Evolutionary conservation across 2,113 vertebrate genomes (phyloP).

Genomic region (Nipponia nippon): DNA sequence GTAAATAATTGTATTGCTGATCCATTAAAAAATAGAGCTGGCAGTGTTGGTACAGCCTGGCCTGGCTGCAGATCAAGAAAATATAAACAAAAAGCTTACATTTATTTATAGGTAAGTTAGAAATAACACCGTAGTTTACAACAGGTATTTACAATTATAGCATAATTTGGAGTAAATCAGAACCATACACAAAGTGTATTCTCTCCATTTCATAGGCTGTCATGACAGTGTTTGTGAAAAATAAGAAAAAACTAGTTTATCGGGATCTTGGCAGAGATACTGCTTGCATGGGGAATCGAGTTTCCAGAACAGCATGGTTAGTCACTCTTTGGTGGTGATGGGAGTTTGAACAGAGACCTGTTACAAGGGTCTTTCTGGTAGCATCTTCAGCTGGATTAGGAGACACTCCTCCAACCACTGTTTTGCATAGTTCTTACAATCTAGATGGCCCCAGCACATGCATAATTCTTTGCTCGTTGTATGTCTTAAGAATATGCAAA

Average conservation of each 20-base stretch:
- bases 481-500: neutral
- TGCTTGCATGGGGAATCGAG: accelerated
- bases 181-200: neutral
- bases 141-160: neutral
- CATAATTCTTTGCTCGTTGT: neutral
- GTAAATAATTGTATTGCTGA: neutral
- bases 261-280: neutral
- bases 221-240: neutral
- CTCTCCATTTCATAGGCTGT: neutral
- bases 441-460: neutral
- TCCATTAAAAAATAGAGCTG: neutral
- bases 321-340: neutral
- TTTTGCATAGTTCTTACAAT: neutral
- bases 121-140: neutral
- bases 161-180: neutral
- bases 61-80: neutral
- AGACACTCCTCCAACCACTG: neutral
- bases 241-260: neutral
- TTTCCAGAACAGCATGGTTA: neutral
- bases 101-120: neutral
- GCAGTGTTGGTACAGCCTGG: neutral
- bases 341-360: neutral
- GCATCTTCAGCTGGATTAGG: neutral
- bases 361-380: neutral
- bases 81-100: neutral